Evolutionary conservation across 2,797 vertebrate genomes (phyloP).

Genomic region (Lacerta agilis): DNA sequence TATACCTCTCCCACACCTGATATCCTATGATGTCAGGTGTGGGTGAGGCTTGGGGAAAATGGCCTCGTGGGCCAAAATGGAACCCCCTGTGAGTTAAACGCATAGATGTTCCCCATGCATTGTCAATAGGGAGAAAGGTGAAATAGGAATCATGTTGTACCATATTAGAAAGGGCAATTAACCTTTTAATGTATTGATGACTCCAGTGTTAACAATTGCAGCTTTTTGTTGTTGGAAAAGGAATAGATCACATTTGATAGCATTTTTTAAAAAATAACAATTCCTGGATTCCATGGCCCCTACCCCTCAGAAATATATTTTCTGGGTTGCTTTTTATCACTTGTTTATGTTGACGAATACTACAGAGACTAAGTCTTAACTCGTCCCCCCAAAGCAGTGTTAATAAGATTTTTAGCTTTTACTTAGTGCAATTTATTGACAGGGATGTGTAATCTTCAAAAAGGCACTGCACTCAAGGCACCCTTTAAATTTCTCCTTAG

Average conservation of each 20-base stretch:
- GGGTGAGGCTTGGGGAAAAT: too few relatives aligned
- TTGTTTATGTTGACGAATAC: background rate
- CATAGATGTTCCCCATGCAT: too few relatives aligned
- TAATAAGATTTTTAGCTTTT: conserved; percentile 9
- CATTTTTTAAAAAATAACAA: background rate
- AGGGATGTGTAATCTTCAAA: background rate
- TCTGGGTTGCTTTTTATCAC: background rate
- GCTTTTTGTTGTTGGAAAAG: background rate
- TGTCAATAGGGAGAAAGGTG: too few relatives aligned
- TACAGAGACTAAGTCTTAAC: conserved; percentile 10
- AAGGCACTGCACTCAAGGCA: background rate
- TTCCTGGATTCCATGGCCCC: background rate
- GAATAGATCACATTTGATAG: background rate
- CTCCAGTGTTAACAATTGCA: background rate
- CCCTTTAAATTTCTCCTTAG: conserved; percentile 43
- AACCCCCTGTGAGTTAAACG: too few relatives aligned
- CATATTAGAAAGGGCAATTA: background rate
- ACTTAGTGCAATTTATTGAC: conserved; percentile 32
- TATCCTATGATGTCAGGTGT: too few relatives aligned
- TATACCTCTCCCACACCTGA: too few relatives aligned
- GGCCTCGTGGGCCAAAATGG: too few relatives aligned
- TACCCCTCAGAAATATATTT: background rate
- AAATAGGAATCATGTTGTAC: background rate
- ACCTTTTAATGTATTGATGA: background rate
- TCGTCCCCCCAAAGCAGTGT: background rate